Percentiles rank a stretch among this genome's conserved stretches.
Conservation (phyloP, 2,888 invertebrate species). For the Pachymerium ferrugineum region DNA sequence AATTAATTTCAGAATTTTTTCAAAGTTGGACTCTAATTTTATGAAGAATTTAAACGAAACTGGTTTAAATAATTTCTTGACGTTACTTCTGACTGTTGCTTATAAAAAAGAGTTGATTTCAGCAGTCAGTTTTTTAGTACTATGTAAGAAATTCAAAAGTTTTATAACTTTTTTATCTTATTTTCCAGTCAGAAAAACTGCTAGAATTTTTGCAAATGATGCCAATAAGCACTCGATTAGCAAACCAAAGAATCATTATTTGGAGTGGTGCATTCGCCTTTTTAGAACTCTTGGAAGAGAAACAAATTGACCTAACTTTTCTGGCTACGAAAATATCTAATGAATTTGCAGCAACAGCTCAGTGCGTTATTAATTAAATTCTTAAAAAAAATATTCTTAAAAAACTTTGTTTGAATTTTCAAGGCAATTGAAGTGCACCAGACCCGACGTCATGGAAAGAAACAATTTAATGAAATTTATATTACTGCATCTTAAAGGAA, state of each 20-base stretch:
- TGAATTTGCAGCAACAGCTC: not conserved
- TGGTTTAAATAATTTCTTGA: conserved; percentile 1
- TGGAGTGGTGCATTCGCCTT: conserved; percentile 16
- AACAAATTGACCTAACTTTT: not conserved
- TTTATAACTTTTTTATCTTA: not conserved
- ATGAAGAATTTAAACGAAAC: conserved; percentile 10
- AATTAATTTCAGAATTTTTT: not conserved
- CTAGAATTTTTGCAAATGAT: not conserved
- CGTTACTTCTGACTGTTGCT: not conserved
- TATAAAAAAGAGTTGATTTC: not conserved
- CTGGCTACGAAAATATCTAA: not conserved
- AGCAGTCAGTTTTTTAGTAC: not conserved
- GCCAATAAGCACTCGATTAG: not conserved
- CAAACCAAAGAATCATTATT: not conserved
- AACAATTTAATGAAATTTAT: not conserved
- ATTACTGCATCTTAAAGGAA: not conserved
- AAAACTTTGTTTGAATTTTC: not conserved
- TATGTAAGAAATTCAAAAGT: not conserved
- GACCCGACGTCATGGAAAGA: not conserved
- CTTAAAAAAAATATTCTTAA: not conserved
- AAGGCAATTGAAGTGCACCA: not conserved
- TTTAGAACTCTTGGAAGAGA: not conserved
- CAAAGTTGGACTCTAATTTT: not conserved
- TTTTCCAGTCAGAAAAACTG: not conserved
- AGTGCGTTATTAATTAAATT: not conserved